Evolutionary conservation across 2,113 vertebrate genomes (phyloP), one percentile per base, ranked within the genome.

Genomic region (Cottus gobio): DNA sequence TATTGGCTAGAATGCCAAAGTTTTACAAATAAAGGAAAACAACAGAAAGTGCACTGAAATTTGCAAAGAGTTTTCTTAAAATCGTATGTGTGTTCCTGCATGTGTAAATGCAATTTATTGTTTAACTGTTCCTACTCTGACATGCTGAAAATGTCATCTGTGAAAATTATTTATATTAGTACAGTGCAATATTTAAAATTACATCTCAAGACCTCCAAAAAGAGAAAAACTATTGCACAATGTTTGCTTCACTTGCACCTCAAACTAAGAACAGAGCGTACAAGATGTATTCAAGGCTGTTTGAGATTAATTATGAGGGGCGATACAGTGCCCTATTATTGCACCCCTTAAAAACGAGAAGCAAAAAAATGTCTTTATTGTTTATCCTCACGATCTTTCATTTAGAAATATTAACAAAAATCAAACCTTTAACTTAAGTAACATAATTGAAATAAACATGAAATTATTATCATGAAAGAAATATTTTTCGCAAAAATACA

Each of bases 21-120:
- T 92, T 94, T 93, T 93, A 75, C 88, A 89, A 92, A 93, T 93
- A 91, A 92, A 91, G 73, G 5, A 83, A 87, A 73, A 76, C 0
- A 52, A 82, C 0, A 0, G 44, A 84, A 71, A 79, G 11, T 3
- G 15, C 16, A 15, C 3, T 39, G 39, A 56, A 50, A 64, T 64
- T 26, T 30, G 24, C 13, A 4, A 34, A 34, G 34, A 11, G 20
- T 30, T 30, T 24, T 42, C 15, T 75, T 66, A 9, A 11, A 44
- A 22, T 37, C 9, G 6, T 64, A 10, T 13, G 44, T 12, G 5
- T 37, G 26, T 16, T 36, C 18, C 11, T 6, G 26, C 26, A 46
- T 67, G 30, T 57, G 24, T 28, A 7, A 36, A 24, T 36, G 5
- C 8, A 73, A 62, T 58, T 3, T 5, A 20, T 60, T 31, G 7